A percentile compares a stretch with the other conserved stretches of the same genome.
These are phyloP conservation scores for Drepana falcataria DNA, from an alignment of 2,888 invertebrate species.

Conservation along the genomic window DNA sequence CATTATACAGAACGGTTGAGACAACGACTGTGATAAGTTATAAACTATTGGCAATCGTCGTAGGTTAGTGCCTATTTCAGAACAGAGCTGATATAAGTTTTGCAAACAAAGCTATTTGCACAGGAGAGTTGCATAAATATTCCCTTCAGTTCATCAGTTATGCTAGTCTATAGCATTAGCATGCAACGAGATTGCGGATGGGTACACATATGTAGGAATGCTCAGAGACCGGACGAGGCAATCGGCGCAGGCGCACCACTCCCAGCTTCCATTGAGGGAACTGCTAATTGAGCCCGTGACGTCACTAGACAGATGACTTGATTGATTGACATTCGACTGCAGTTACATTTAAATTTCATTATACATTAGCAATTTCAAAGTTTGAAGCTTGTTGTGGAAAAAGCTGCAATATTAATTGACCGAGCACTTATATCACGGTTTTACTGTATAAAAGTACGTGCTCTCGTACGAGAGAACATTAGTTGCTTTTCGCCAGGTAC, in stretches of 20 bases:
- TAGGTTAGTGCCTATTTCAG: neutral
- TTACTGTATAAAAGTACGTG: too few species aligned
- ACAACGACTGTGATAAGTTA: too few species aligned
- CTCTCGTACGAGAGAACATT: too few species aligned
- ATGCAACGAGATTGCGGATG: conserved; percentile 57
- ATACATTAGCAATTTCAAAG: too few species aligned
- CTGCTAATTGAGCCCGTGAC: conserved; percentile 41
- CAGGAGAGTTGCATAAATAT: neutral
- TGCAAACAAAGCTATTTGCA: neutral
- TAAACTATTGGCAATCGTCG: neutral
- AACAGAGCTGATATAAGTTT: neutral
- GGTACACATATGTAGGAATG: conserved; percentile 41
- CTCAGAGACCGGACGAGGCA: conserved; percentile 67
- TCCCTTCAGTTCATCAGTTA: neutral
- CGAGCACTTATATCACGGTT: too few species aligned
- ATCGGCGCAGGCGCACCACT: conserved; percentile 59
- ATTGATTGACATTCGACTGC: conserved; percentile 10
- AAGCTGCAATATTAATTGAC: too few species aligned
- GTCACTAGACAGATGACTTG: conserved; percentile 28
- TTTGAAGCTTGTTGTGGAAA: too few species aligned
- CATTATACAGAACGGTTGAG: too few species aligned
- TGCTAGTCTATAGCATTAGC: too few species aligned
- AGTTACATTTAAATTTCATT: neutral
- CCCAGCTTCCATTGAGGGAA: conserved; percentile 55
- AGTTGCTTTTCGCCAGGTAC: neutral